Evolutionary conservation across 2,797 vertebrate genomes (phyloP).

Genomic region (Delichon dasypus): DNA sequence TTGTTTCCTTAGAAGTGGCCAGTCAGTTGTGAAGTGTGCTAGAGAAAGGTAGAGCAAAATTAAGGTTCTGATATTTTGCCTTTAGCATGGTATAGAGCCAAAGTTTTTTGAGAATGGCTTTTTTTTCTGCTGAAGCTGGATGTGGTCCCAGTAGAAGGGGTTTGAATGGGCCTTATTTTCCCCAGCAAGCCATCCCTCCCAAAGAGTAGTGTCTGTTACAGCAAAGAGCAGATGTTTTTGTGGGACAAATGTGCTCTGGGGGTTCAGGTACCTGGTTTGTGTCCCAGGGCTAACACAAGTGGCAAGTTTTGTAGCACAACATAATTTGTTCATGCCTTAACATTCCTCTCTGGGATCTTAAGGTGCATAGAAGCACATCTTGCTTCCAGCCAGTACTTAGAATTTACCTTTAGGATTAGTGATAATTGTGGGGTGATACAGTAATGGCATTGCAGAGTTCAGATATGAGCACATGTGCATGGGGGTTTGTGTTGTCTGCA

Average conservation of each 20-base stretch:
- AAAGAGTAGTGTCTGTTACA: not conserved
- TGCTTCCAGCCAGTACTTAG: not conserved
- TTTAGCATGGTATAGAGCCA: not conserved
- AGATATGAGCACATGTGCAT: accelerated
- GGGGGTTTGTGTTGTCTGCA: not conserved
- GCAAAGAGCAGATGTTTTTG: not conserved
- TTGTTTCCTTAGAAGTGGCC: not conserved
- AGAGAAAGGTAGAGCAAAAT: not conserved
- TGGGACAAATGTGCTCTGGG: not conserved
- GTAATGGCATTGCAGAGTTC: not conserved
- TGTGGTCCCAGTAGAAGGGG: not conserved
- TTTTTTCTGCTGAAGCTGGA: not conserved
- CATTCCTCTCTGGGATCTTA: not conserved
- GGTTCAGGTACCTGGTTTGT: not conserved
- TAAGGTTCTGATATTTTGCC: not conserved
- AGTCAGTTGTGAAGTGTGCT: not conserved
- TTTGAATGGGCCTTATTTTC: not conserved
- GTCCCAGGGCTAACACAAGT: not conserved
- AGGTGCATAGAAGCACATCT: not conserved
- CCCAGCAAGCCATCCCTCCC: not conserved
- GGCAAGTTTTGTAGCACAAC: not conserved
- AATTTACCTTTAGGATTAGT: not conserved
- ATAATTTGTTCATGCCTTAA: not conserved
- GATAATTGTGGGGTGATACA: not conserved
- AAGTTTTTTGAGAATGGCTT: not conserved